Conservation (phyloP, 2,888 invertebrate genomes). For the Gari tellinella region DNA sequence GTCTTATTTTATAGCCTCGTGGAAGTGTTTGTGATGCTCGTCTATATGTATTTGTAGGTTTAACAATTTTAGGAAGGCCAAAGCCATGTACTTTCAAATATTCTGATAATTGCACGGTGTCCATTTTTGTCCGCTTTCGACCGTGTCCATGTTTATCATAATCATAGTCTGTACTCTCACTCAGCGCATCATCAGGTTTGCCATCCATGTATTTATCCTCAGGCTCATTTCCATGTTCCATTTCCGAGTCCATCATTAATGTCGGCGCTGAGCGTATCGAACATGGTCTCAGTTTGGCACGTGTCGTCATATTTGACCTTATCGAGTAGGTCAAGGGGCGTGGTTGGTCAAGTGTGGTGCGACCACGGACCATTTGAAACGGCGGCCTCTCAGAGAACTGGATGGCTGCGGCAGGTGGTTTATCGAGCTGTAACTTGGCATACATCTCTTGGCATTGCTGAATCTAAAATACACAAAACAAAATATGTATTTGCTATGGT, state of each 20-base stretch:
- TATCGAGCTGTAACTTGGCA: conserved; percentile 51
- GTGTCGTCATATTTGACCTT: conserved; percentile 1
- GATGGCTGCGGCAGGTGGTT: conserved; percentile 7
- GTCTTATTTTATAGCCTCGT: conserved; percentile 52
- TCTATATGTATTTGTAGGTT: conserved; percentile 48
- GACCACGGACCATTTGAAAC: conserved; percentile 56
- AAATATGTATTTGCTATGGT: too few relatives aligned
- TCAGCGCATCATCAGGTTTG: conserved; percentile 11
- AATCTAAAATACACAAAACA: conserved; percentile 47
- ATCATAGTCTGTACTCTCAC: conserved; percentile 41
- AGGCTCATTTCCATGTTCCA: conserved; percentile 3
- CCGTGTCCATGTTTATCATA: conserved; percentile 33
- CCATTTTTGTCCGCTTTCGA: conserved; percentile 53
- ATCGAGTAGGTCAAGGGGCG: conserved; percentile 42
- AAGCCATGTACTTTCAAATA: conserved; percentile 64
- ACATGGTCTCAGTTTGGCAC: conserved; percentile 29
- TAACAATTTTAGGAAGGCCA: conserved; percentile 58
- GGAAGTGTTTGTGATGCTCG: conserved; percentile 51
- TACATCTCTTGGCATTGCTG: conserved; percentile 62
- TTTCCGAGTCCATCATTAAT: conserved; percentile 29
- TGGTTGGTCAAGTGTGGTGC: conserved; percentile 43
- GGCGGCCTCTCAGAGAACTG: conserved; percentile 1
- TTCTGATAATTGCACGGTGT: conserved; percentile 61
- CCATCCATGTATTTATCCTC: conserved; percentile 3
- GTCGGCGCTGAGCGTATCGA: conserved; percentile 58